Evolutionary conservation across 1,140 invertebrate genomes (phyloP), one percentile per base, ranked within the genome.

Genomic region (Neotoxoptera formosana): DNA sequence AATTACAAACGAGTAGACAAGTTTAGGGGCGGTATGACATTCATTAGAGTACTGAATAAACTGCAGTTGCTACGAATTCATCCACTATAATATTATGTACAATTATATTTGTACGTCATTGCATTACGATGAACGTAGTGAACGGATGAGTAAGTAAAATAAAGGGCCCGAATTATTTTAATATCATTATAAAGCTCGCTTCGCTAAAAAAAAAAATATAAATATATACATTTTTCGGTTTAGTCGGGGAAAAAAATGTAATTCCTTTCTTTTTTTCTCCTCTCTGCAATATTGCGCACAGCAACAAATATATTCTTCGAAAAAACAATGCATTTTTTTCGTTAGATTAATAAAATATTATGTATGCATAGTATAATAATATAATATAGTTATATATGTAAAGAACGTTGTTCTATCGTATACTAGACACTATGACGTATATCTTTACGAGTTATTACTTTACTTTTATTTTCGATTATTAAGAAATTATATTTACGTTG

Each of bases 81-180:
- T 76, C 60, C 30, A 76, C 60, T n/a, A n/a, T n/a, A n/a, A n/a
- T n/a, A n/a, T n/a, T n/a, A n/a, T 76, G 14, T 76, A 76, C 30
- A n/a, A 30, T n/a, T 76, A 51, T 67, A 45, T 25, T 67, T 67
- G 67, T 90, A 67, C 11, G 11, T 60, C n/a, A 41, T 90, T 45
- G 36, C 11, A 41, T 90, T 67, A n/a, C 41, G 51, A 56, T 23
- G 51, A 25, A 51, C 20, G 41, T n/a, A 90, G 30, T 41, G 25
- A 67, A 90, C 56, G 56, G 89, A 90, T n/a, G 89, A 90, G 36
- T 45, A 45, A 90, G 25, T 67, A 45, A 90, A 67, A 90, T 90
- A 45, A 90, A 90, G 89, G 89, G 17, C 53, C 36, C 36, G 17
- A 45, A 67, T 45, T n/a, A 67, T 90, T 67, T 90, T 90, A 67